These are phyloP conservation scores for Pantherophis vulpinus DNA, from an alignment of 2,797 vertebrate genomes.

Conservation along the genomic window DNA sequence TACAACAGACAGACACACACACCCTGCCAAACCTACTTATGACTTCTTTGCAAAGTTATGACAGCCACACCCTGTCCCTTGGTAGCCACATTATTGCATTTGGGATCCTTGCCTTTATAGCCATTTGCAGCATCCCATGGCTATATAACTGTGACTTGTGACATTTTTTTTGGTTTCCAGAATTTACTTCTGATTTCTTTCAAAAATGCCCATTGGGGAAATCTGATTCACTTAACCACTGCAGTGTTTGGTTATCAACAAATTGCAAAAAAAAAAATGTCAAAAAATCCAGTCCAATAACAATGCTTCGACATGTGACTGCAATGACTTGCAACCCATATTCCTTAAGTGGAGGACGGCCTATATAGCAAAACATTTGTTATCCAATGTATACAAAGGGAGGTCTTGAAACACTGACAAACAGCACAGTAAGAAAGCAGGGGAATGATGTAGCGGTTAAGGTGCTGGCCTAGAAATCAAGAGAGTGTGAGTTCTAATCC, in stretches of 20 bases:
- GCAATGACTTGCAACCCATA: neutral
- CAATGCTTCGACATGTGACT: neutral
- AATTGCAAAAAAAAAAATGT: neutral
- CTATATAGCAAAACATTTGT: neutral
- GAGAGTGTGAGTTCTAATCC: neutral
- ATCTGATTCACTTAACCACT: neutral
- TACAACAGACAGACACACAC: neutral
- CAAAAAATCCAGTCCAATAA: neutral
- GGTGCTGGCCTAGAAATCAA: neutral
- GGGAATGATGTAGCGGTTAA: neutral
- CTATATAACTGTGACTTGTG: neutral
- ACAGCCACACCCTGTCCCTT: neutral
- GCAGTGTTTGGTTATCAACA: neutral
- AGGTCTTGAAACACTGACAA: constrained; percentile 11
- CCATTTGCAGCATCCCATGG: neutral
- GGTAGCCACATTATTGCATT: neutral
- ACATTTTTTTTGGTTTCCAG: neutral
- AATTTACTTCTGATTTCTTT: neutral
- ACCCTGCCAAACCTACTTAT: neutral
- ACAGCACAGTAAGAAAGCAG: constrained; percentile 22
- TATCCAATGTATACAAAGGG: neutral
- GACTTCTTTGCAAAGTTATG: neutral
- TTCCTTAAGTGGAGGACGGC: neutral
- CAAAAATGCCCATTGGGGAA: neutral
- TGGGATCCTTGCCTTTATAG: neutral